phyloP scores from a whole-genome alignment of 2,113 vertebrate genomes.

The Noctilio leporinus region DNA sequence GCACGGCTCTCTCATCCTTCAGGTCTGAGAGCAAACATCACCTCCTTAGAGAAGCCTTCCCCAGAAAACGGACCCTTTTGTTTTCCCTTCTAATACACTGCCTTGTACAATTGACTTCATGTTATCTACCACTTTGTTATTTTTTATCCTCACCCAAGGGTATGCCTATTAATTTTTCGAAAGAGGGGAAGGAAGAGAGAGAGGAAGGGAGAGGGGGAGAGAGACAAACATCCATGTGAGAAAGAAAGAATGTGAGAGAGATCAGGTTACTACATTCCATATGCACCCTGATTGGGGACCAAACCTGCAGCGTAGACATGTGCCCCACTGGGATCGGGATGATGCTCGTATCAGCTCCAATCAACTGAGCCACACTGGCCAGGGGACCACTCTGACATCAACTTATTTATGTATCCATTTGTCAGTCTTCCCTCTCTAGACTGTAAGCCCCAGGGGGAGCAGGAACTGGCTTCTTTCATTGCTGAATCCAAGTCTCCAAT shows the following conservation, averaged over 20 bases:
- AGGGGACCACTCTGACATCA: not conserved
- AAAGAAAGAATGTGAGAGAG: too few relatives aligned
- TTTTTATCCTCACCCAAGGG: too few relatives aligned
- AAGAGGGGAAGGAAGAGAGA: too few relatives aligned
- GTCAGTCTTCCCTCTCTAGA: not conserved
- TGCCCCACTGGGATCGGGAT: too few relatives aligned
- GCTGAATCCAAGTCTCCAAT: not conserved
- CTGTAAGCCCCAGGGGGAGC: not conserved
- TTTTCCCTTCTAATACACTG: not conserved
- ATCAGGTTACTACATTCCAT: too few relatives aligned
- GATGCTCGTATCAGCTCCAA: too few relatives aligned
- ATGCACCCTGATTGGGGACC: too few relatives aligned
- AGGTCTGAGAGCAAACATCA: not conserved
- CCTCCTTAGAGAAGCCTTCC: not conserved
- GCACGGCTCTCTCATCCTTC: not conserved
- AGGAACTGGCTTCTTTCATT: not conserved
- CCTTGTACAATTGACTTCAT: not conserved
- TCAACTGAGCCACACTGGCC: too few relatives aligned
- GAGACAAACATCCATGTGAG: too few relatives aligned
- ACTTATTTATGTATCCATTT: not conserved
- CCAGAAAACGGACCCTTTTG: not conserved
- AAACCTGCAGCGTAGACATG: too few relatives aligned
- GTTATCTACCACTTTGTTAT: not conserved
- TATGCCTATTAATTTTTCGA: too few relatives aligned
- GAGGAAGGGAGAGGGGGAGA: too few relatives aligned